phyloP scores from a whole-genome alignment of 2,888 invertebrate genomes.

The Mythimna lalbum region DNA sequence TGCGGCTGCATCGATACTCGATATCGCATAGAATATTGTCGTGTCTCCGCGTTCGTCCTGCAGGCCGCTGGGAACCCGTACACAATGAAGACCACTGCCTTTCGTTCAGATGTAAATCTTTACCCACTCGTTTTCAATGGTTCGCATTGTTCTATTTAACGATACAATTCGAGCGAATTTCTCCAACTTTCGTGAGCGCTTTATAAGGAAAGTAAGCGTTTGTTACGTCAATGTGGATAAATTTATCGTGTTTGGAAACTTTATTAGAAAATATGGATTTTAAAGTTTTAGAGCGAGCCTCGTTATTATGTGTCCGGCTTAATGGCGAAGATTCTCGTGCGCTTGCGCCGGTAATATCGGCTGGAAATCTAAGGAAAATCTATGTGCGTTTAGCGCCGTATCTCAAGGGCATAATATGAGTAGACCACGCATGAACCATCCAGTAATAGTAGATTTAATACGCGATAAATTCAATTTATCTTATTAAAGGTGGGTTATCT shows the following conservation, averaged over 20 bases:
- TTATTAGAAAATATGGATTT: conserved; percentile 56
- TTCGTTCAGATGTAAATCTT: conserved; percentile 81
- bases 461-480: conserved; percentile 82
- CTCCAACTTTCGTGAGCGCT: conserved; percentile 74
- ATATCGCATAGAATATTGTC: conserved; percentile 79
- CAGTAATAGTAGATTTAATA: conserved; percentile 76
- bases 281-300: conserved; percentile 19
- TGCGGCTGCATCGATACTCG: conserved; percentile 77
- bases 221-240: conserved; percentile 55
- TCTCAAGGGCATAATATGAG: conserved; percentile 73
- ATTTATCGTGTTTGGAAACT: conserved; percentile 55
- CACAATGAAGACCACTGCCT: conserved; percentile 78
- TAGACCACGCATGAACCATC: conserved; percentile 73
- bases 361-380: conserved; percentile 66
- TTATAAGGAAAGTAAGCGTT: conserved; percentile 68
- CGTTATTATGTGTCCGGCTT: conserved; percentile 33
- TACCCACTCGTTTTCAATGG: conserved; percentile 78
- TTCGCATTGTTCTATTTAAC: conserved; percentile 80
- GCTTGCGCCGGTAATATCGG: conserved; percentile 57
- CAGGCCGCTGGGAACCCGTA: conserved; percentile 69
- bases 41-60: conserved; percentile 72
- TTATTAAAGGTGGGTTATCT: conserved; percentile 77
- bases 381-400: conserved; percentile 70
- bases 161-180: conserved; percentile 78
- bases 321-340: conserved; percentile 46